Evolutionary conservation across 1,140 invertebrate genomes (phyloP), one percentile per base, ranked within the genome.

Genomic region (Penaeus chinensis): DNA sequence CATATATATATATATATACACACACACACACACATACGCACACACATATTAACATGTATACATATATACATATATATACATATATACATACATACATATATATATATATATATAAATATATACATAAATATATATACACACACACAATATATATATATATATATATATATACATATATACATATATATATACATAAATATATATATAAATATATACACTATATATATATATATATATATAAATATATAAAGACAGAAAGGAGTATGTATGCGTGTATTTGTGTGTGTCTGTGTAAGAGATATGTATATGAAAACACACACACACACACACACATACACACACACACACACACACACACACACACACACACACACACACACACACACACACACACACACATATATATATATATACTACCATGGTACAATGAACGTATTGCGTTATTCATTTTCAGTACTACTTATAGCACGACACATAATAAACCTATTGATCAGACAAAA

Each of bases 51-150:
- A 2, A 71, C 37, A 71, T 24, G 27, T 24, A 71, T 24, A 71
- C 37, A 71, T 24, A 74, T 19, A 74, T 7, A 74, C 37, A 74
- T 7, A 74, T 27, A 74, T 24, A 74, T 74, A 74, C 8, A 74
- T 74, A 74, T 24, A 74, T 74, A 74, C 8, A 74, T 74, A 74
- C 8, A 74, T 74, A 74, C 27, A 74, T 74, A 74, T 74, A 74
- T 74, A 74, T 74, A 74, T 74, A 74, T 74, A 74, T 74, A 74
- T 74, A 74, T 74, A 74, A 32, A 74, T 74, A 24, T 74, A 74
- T 74, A 24, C 27, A 74, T 74, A 24, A 3, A 74, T 74, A 74
- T 74, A 74, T 74, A 74, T 27, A n/a, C 27, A 20, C 3, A 74
- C 10, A 54, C 10, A 47, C 10, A 47, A 47, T 47, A 47, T 71